Evolutionary conservation across 1,140 invertebrate species (phyloP).

Genomic region (Conopomorpha cramerella): DNA sequence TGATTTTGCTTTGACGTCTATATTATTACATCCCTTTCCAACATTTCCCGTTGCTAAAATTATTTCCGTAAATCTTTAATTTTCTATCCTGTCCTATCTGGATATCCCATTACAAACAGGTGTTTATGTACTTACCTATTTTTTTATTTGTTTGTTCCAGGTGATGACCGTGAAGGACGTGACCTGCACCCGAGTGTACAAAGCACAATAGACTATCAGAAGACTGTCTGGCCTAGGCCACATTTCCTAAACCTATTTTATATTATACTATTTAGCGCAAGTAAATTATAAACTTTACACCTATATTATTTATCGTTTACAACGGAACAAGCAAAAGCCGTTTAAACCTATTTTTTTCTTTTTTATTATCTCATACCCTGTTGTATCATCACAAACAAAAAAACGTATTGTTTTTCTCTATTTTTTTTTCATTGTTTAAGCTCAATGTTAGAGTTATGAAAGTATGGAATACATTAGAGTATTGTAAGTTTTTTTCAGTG

Average conservation of each 20-base stretch:
- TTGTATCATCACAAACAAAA: no score
- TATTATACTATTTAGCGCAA: slow-evolving; percentile 36
- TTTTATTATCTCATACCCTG: not conserved
- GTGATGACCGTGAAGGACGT: slow-evolving; percentile 72
- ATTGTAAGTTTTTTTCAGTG: slow-evolving; percentile 50
- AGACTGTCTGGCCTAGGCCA: slow-evolving; percentile 41
- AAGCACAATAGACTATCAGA: slow-evolving; percentile 54
- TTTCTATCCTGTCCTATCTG: no score
- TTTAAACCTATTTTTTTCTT: not conserved
- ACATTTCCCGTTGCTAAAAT: not conserved
- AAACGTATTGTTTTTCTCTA: slow-evolving; percentile 4
- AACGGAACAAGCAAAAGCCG: not conserved
- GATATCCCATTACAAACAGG: not conserved
- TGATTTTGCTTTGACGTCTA: slow-evolving; percentile 4
- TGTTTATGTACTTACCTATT: no score
- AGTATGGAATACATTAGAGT: slow-evolving; percentile 14
- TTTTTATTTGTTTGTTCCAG: slow-evolving; percentile 47
- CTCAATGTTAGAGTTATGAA: slow-evolving; percentile 17
- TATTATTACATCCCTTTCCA: slow-evolving; percentile 1
- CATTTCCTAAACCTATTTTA: slow-evolving; percentile 20
- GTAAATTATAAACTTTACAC: slow-evolving; percentile 30
- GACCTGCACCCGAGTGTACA: slow-evolving; percentile 75
- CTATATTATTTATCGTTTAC: slow-evolving; percentile 19
- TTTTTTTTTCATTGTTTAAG: slow-evolving; percentile 17
- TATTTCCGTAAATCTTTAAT: no score